Conservation (phyloP, 2,888 invertebrate species). For the Vesta saturnalis region DNA sequence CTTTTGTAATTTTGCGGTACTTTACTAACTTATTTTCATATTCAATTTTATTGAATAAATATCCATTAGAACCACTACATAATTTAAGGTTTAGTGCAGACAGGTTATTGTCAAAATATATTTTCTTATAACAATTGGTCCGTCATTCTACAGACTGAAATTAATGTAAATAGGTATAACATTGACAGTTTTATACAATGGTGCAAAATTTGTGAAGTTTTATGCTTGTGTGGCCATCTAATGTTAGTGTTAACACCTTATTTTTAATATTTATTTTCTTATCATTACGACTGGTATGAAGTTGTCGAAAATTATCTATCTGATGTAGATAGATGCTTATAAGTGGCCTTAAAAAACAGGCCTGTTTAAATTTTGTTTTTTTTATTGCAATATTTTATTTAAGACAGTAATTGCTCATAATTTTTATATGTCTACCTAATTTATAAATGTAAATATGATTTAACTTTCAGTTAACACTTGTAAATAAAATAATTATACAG, state of each 20-base stretch:
- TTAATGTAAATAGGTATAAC: conserved; percentile 9
- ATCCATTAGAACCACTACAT: not conserved
- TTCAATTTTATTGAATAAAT: not conserved
- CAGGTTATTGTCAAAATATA: conserved; percentile 6
- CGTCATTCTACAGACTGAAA: conserved; percentile 27
- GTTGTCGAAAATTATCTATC: not conserved
- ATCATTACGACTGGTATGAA: conserved; percentile 17
- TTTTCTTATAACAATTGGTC: conserved; percentile 16
- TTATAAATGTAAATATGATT: conserved; percentile 11
- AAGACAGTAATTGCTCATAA: not conserved
- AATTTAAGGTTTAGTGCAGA: not conserved
- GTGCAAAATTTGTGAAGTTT: not conserved
- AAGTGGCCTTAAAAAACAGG: conserved; percentile 26
- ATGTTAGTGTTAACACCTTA: conserved; percentile 4
- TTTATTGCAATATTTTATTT: conserved; percentile 3
- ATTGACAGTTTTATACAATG: conserved; percentile 2
- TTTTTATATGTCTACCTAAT: not conserved
- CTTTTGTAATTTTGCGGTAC: not conserved
- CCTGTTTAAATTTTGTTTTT: conserved; percentile 6
- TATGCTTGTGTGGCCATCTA: not conserved
- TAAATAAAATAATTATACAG: conserved; percentile 15
- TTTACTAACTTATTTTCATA: not conserved
- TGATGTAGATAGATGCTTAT: not conserved
- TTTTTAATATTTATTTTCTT: conserved; percentile 1
- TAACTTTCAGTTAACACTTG: not conserved